Conservation (phyloP, 2,797 vertebrate species). For the Lacerta bilineata region DNA sequence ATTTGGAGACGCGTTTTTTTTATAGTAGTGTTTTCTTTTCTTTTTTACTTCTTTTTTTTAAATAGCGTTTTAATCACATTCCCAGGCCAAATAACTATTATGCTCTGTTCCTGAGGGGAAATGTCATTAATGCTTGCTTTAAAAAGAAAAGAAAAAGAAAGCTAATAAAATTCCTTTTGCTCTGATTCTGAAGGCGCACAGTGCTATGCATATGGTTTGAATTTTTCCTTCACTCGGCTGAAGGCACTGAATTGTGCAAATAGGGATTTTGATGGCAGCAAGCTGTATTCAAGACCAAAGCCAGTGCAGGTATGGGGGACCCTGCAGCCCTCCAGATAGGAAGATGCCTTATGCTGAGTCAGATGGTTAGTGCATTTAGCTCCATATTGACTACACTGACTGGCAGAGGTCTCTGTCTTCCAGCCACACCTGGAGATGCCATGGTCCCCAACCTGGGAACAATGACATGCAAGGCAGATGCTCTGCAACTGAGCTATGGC, state of each 20-base stretch:
- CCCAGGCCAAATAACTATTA: conserved; percentile 41
- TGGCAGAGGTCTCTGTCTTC: no score
- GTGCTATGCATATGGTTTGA: conserved; percentile 29
- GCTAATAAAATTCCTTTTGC: conserved; percentile 23
- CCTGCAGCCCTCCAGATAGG: background rate
- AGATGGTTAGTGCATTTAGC: no score
- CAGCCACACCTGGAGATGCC: no score
- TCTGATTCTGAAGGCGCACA: background rate
- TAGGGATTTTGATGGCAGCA: conserved; percentile 12
- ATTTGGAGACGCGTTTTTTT: conserved; percentile 23
- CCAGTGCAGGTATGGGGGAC: background rate
- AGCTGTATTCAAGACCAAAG: background rate
- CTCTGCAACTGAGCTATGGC: no score
- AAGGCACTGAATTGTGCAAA: background rate
- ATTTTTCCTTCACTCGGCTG: background rate
- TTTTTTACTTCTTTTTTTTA: background rate
- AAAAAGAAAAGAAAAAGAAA: conserved; percentile 5
- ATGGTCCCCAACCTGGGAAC: no score
- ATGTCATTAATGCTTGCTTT: conserved; percentile 53
- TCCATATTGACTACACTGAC: no score
- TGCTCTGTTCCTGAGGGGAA: conserved; percentile 54
- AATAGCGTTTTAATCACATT: conserved; percentile 22
- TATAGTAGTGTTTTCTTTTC: background rate
- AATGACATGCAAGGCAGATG: no score
- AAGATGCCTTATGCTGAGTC: no score